Percentiles rank a stretch among this genome's conserved stretches.
Evolutionary conservation across 2,113 vertebrate species (phyloP).

Genomic region (Delphinapterus leucas): DNA sequence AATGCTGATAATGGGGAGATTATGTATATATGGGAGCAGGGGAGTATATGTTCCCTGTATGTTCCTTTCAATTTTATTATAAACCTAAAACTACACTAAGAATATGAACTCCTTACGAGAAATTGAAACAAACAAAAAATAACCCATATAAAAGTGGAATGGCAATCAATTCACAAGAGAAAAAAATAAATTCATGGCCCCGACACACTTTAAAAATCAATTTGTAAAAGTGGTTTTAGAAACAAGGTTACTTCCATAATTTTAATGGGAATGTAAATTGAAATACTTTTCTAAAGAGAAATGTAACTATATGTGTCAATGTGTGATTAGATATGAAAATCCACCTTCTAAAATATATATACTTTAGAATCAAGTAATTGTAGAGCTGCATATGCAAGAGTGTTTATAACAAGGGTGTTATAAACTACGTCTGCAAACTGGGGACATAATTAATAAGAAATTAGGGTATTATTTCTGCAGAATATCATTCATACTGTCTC

Average conservation of each 20-base stretch:
- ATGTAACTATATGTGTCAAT: neutral
- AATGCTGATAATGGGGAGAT: neutral
- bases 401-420: neutral
- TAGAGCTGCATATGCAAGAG: neutral
- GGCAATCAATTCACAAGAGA: neutral
- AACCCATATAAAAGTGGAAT: neutral
- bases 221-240: neutral
- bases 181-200: neutral
- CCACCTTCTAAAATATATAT: neutral
- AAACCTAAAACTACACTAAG: neutral
- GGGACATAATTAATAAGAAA: neutral
- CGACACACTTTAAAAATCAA: neutral
- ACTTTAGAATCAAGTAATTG: neutral
- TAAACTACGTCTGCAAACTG: neutral
- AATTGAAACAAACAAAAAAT: neutral
- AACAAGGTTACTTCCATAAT: neutral
- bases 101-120: neutral
- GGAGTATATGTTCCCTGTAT: neutral
- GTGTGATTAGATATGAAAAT: neutral
- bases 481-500: neutral
- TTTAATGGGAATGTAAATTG: neutral
- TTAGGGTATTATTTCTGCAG: neutral
- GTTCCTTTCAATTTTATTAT: neutral
- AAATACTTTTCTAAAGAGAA: neutral
- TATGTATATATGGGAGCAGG: neutral